A percentile compares a stretch with the other conserved stretches of the same genome.
Conservation (phyloP, 2,113 vertebrate species). For the Phasianus colchicus region DNA sequence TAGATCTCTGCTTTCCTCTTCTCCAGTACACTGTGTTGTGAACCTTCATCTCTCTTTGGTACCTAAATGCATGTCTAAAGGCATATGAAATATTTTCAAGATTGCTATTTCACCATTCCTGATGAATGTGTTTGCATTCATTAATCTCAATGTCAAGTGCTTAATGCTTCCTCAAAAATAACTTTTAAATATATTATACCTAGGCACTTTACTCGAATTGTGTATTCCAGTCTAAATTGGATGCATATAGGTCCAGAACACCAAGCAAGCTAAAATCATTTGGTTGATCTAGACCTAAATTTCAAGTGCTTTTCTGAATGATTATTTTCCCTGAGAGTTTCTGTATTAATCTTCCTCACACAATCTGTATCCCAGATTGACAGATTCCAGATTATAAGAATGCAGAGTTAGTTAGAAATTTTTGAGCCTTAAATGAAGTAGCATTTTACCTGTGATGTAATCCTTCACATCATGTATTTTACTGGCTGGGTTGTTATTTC, state of each 20-base stretch:
- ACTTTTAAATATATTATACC: neutral
- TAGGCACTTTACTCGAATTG: neutral
- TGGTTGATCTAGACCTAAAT: neutral
- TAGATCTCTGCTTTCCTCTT: neutral
- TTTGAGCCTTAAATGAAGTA: neutral
- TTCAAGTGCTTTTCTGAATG: neutral
- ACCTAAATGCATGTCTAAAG: neutral
- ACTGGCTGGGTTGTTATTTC: constrained; percentile 97
- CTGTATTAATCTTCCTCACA: neutral
- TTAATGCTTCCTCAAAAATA: neutral
- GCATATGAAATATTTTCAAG: neutral
- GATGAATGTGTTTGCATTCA: neutral
- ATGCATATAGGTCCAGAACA: neutral
- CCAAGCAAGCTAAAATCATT: neutral
- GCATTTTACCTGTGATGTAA: constrained; percentile 92
- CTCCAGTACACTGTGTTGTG: neutral
- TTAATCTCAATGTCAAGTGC: neutral
- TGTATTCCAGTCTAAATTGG: neutral
- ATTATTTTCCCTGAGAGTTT: neutral
- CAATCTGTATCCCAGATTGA: neutral
- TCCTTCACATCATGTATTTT: constrained; percentile 95
- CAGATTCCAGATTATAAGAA: neutral
- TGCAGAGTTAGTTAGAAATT: neutral
- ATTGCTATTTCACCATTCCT: neutral
- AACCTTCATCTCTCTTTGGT: neutral